Percentiles rank a stretch among this genome's conserved stretches.
phyloP scores from a whole-genome alignment of 2,888 invertebrate species.

The Labia minor region DNA sequence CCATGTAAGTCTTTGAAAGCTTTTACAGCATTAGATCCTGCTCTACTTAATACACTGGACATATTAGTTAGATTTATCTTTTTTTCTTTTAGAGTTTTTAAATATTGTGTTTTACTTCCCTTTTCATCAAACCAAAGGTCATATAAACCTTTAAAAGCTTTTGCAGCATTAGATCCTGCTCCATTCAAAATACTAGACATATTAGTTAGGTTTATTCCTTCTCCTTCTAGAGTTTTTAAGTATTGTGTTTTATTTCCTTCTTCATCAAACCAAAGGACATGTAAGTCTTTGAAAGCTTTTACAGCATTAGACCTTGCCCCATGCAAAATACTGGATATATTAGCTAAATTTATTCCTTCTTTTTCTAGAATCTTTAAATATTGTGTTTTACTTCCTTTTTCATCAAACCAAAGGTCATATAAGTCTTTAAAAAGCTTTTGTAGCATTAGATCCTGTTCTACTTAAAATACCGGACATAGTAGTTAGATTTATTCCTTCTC shows the following conservation, averaged over 20 bases:
- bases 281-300: constrained; percentile 8
- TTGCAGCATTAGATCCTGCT: neutral
- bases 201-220: neutral
- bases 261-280: constrained; percentile 9
- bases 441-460: neutral
- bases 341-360: neutral
- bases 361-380: constrained; percentile 18
- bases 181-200: neutral
- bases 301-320: neutral
- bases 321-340: neutral
- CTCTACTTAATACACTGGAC: neutral
- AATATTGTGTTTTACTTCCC: neutral
- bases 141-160: neutral
- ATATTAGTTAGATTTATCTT: neutral
- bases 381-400: constrained; percentile 15
- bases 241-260: constrained; percentile 19
- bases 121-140: neutral
- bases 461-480: neutral
- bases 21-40: neutral
- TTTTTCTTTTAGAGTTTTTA: neutral
- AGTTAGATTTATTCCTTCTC: neutral
- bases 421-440: neutral
- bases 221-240: constrained; percentile 9
- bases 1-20: neutral
- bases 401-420: constrained; percentile 8